Evolutionary conservation across 2,113 vertebrate species (phyloP).

Genomic region (Pithys albifrons): DNA sequence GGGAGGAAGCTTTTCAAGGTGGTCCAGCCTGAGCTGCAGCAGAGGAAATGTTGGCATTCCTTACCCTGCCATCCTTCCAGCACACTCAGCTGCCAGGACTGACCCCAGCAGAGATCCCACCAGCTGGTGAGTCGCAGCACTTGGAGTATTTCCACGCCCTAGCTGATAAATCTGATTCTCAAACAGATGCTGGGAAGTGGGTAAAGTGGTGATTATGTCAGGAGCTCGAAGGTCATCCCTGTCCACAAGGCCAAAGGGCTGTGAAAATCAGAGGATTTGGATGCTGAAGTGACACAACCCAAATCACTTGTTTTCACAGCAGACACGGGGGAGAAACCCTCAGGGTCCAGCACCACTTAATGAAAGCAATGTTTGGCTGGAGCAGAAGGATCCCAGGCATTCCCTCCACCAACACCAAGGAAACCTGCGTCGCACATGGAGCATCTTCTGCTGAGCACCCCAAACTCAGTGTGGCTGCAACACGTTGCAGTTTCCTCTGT

Average conservation of each 20-base stretch:
- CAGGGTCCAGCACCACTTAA: background rate
- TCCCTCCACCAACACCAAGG: background rate
- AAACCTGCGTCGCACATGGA: fast-evolving
- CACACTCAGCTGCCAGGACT: background rate
- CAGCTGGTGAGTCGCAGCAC: background rate
- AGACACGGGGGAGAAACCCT: background rate
- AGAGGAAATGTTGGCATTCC: background rate
- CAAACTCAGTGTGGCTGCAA: background rate
- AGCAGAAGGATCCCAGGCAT: background rate
- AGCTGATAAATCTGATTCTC: background rate
- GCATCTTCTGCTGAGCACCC: background rate
- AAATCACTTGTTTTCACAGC: background rate
- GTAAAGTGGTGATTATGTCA: background rate
- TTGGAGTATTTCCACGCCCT: background rate
- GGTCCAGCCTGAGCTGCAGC: background rate
- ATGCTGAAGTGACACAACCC: background rate
- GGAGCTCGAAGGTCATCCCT: background rate
- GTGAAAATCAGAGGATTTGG: background rate
- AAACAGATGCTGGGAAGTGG: background rate
- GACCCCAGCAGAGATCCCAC: background rate
- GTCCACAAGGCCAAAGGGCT: background rate
- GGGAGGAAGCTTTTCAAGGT: background rate
- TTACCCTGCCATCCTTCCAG: background rate
- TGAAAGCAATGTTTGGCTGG: background rate
- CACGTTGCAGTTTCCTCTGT: background rate